Evolutionary conservation across 2,797 vertebrate species (phyloP), one percentile per base, ranked within the genome.

Genomic region (Gymnoscopelus microlampas): DNA sequence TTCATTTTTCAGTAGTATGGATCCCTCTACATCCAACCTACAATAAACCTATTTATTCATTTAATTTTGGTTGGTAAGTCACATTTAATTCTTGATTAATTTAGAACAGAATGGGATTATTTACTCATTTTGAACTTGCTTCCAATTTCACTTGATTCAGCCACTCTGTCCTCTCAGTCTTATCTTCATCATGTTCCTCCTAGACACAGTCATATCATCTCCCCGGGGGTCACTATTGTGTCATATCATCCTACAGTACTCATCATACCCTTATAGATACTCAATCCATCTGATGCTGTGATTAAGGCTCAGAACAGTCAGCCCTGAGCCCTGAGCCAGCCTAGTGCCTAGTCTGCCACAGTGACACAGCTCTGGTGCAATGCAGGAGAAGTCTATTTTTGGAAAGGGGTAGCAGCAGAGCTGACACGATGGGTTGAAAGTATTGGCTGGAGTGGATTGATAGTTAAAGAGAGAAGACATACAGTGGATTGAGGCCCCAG

Each of bases 311-410:
- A 66, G 73, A 69, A 78, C 67, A 73, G 80, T 66, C 76, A 82
- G 85, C 73, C 77, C 71, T 79, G 81, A 62, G 63, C 82, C 35
- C 39, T 80, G 78, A 87, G 75, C 76, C 68, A 82, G 77, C 60
- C 4, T 66, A 87, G 83, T 19, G 50, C 70, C 68, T 86, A 66
- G 76, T 81, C 84, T 87, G 87, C 88, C 86, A 77, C 80, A 82
- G 87, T 87, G 86, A 91, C 91, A 90, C 82, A 82, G 85, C 66
- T 50, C 77, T 93, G 91, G 87, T 90, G 93, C 93, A 93, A 91
- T 94, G 92, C 93, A 92, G 92, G 89, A 87, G 86, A 86, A 88
- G 90, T 88, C 91, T 94, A 92, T 94, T 95, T 94, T 89, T 87
- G 91, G 93, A 92, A 77, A 82, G 78, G 76, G 83, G 86, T 71